Conservation (phyloP, 2,888 invertebrate species). For the Therioaphis trifolii region DNA sequence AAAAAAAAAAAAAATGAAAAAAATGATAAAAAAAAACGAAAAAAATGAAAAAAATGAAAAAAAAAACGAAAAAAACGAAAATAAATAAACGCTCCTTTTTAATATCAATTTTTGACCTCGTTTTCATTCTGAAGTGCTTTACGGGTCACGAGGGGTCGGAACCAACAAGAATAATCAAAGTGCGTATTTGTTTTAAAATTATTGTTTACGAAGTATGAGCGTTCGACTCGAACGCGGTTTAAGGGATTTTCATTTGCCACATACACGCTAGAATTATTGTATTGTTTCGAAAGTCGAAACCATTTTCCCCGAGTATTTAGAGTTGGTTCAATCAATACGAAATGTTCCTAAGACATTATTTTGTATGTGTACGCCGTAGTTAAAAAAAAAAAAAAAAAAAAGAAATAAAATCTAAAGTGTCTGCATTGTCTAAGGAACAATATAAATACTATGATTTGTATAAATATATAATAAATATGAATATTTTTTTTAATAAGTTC, state of each 20-base stretch:
- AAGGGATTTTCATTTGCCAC: slow-evolving; percentile 50
- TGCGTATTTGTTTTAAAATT: slow-evolving; percentile 53
- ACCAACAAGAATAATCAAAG: slow-evolving; percentile 42
- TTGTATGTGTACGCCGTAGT: background rate
- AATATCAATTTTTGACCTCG: slow-evolving; percentile 22
- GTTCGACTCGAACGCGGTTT: slow-evolving; percentile 26
- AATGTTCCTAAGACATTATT: background rate
- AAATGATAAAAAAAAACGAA: too few relatives aligned
- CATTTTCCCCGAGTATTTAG: background rate
- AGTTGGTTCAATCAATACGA: slow-evolving; percentile 15
- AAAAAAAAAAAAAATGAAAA: too few relatives aligned
- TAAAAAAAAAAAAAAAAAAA: too few relatives aligned
- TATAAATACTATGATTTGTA: background rate
- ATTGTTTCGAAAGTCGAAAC: slow-evolving; percentile 45
- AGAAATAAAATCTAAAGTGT: background rate
- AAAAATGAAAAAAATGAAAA: too few relatives aligned
- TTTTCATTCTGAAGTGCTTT: background rate
- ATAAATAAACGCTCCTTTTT: background rate
- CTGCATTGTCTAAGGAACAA: background rate
- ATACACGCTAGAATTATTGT: slow-evolving; percentile 38
- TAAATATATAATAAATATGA: too few relatives aligned
- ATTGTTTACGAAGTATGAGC: slow-evolving; percentile 38
- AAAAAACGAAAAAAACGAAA: background rate
- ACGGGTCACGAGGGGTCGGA: background rate
- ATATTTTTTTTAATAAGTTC: background rate